phyloP scores from a whole-genome alignment of 2,797 vertebrate species.

The Oreochromis mossambicus region DNA sequence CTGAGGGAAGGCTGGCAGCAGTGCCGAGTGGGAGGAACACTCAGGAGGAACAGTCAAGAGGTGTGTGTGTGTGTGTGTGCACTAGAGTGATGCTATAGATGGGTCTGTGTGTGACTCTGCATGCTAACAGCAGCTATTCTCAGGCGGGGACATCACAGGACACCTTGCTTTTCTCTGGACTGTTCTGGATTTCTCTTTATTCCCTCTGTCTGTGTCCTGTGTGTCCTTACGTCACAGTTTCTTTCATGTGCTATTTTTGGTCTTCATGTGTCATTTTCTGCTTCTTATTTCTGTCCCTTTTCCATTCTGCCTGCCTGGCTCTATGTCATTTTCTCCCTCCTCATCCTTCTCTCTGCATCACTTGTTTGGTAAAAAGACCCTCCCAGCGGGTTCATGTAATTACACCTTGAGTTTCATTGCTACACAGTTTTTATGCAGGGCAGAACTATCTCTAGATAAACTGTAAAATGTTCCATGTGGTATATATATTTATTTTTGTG shows the following conservation, averaged over 20 bases:
- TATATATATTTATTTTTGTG: not conserved
- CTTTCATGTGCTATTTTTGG: conserved; percentile 1
- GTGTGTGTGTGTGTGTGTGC: not conserved
- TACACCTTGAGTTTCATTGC: not conserved
- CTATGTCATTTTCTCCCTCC: not conserved
- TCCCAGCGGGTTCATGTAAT: not conserved
- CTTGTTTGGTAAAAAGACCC: not conserved
- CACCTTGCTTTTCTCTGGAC: not conserved
- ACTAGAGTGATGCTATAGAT: not conserved
- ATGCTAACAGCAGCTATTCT: conserved; percentile 57
- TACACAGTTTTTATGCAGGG: not conserved
- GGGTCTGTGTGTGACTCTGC: not conserved
- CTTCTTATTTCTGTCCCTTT: not conserved
- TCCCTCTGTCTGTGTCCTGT: not conserved
- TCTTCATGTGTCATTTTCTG: not conserved
- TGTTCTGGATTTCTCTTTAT: not conserved
- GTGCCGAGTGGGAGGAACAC: conserved; percentile 18
- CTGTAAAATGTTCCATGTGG: not conserved
- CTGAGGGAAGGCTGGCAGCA: conserved; percentile 23
- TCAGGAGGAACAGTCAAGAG: not conserved
- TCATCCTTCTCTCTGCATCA: not conserved
- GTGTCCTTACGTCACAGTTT: not conserved
- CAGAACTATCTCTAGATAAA: not conserved
- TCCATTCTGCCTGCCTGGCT: not conserved
- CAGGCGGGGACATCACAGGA: conserved; percentile 32